phyloP scores from a whole-genome alignment of 2,113 vertebrate species.

The Lasiurus borealis region DNA sequence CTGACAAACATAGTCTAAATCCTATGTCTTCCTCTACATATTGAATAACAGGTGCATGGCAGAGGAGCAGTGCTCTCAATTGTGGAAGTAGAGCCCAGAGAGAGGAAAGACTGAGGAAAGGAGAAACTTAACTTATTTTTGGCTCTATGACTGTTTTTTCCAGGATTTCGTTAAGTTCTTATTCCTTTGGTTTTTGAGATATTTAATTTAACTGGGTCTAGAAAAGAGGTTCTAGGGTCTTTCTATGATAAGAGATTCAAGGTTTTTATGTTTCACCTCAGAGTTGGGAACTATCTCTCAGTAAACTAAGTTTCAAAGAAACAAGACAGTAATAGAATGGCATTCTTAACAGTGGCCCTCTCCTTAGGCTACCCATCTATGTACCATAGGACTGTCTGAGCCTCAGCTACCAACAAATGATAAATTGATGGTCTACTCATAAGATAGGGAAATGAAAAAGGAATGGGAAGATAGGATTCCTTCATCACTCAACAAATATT shows the following conservation, averaged over 20 bases:
- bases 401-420: background rate
- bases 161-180: slow-evolving; percentile 46
- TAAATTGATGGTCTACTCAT: background rate
- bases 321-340: background rate
- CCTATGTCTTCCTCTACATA: background rate
- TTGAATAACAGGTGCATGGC: background rate
- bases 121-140: background rate
- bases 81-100: background rate
- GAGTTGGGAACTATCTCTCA: background rate
- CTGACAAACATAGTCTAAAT: background rate
- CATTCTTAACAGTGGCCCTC: background rate
- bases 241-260: slow-evolving; percentile 11
- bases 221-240: slow-evolving; percentile 1
- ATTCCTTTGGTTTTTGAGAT: slow-evolving; percentile 33
- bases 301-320: slow-evolving; percentile 53
- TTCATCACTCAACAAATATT: slow-evolving; percentile 16
- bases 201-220: slow-evolving; percentile 8
- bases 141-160: slow-evolving; percentile 12
- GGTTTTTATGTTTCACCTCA: slow-evolving; percentile 37
- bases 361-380: background rate
- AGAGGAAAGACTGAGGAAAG: background rate
- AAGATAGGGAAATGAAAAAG: background rate
- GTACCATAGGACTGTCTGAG: background rate
- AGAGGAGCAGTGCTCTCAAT: background rate
- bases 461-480: background rate